These are phyloP conservation scores for Lasioglossum oenotherae DNA, from an alignment of 2,888 invertebrate genomes.

Conservation along the genomic window DNA sequence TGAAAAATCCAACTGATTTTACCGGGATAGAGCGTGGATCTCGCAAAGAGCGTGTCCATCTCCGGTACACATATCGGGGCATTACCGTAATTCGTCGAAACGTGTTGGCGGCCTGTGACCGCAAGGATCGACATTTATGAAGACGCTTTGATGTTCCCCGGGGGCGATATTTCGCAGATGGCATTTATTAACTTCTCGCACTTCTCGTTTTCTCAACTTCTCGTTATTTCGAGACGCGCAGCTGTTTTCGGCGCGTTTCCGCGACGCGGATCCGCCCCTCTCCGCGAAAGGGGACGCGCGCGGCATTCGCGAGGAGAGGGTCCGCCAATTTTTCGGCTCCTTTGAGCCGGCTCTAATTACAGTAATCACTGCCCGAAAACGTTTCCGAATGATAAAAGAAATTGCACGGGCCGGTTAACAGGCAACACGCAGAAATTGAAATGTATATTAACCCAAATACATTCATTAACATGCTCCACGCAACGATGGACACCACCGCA, in stretches of 20 bases:
- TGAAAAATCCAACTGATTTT: too few species aligned
- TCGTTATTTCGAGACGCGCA: slow-evolving; percentile 56
- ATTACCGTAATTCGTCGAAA: not conserved
- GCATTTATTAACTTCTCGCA: slow-evolving; percentile 57
- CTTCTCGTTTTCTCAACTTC: too few species aligned
- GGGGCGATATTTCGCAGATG: slow-evolving; percentile 57
- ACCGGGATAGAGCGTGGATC: too few species aligned
- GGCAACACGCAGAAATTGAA: slow-evolving; percentile 7
- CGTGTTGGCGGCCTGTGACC: not conserved
- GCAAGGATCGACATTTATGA: slow-evolving; percentile 52
- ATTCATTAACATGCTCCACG: slow-evolving; percentile 13
- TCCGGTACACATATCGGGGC: not conserved
- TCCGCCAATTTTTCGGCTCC: not conserved
- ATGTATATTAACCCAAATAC: slow-evolving; percentile 19
- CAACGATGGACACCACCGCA: not conserved
- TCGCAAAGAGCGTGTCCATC: not conserved
- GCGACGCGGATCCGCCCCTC: not conserved
- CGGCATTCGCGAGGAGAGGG: not conserved
- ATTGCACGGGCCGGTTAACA: slow-evolving; percentile 5
- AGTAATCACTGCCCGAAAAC: slow-evolving; percentile 14
- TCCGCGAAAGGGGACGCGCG: not conserved
- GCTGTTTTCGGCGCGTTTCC: slow-evolving; percentile 36
- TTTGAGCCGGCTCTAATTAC: slow-evolving; percentile 8
- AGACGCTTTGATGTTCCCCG: slow-evolving; percentile 49
- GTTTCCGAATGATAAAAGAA: slow-evolving; percentile 9